Conservation (phyloP, 2,888 invertebrate species). For the Tubiluchus corallicola region DNA sequence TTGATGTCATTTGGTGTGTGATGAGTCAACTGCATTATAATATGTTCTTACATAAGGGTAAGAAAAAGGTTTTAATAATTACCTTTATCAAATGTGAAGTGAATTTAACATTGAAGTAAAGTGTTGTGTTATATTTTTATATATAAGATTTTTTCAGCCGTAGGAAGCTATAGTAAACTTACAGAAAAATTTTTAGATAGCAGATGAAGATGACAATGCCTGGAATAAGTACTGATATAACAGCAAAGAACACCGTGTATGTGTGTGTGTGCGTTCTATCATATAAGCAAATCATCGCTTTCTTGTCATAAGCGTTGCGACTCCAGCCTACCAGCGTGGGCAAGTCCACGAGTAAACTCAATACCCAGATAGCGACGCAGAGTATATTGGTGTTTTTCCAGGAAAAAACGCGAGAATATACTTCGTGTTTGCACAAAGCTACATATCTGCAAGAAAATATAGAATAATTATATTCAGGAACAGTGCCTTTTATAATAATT, state of each 20-base stretch:
- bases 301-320: slow-evolving; percentile 14
- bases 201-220: neutral
- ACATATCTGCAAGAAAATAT: too few species aligned
- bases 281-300: slow-evolving; percentile 15
- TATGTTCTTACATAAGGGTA: too few species aligned
- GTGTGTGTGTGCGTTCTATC: slow-evolving; percentile 13
- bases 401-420: neutral
- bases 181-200: slow-evolving; percentile 1
- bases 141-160: too few species aligned
- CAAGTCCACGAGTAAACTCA: slow-evolving; percentile 9
- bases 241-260: slow-evolving; percentile 15
- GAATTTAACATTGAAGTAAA: too few species aligned
- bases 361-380: slow-evolving; percentile 1
- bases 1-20: too few species aligned
- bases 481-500: too few species aligned
- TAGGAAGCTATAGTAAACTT: too few species aligned
- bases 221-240: slow-evolving; percentile 1
- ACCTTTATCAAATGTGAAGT: too few species aligned
- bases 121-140: too few species aligned
- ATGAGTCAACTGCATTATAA: too few species aligned
- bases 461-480: too few species aligned
- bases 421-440: neutral
- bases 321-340: slow-evolving; percentile 15
- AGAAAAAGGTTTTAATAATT: too few species aligned
- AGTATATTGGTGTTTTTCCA: neutral